Base-by-base conservation (phyloP, 2,797 vertebrate species). In the Neosilurus mollespiculum region DNA sequence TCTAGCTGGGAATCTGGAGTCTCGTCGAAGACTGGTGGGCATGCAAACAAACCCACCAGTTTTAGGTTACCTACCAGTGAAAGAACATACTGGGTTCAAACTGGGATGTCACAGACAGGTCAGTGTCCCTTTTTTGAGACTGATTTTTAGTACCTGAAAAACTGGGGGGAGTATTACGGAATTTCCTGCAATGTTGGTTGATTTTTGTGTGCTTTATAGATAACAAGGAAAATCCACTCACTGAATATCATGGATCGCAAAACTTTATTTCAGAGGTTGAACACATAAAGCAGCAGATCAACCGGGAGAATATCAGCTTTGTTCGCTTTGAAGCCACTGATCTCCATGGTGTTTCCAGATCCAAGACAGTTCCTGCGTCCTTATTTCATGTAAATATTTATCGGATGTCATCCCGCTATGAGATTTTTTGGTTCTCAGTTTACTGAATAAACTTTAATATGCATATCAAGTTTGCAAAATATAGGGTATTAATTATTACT, bases 321-420 rank as follows among this genome's bases (percentile, higher is more conserved):
- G 94, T 99, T 30, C 94, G 96, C 80, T 98, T 99, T 90, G 98
- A 99, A 92, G 96, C 96, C 78, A 92, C 96, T 43, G 97, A 98
- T 86, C 95, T 99, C 80, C 97, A 98, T 9, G 97, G 97, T 2
- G 96, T 98, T 78, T 97, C 96, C 85, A 94, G 97, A 89, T 98
- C 96, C 88, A 99, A 97, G 93, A 98, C 93, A 1, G 93, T 97
- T 67, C 97, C 97, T 34, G 96, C 96, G 88, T 94, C 96, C 26
- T 97, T 97, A 92, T 98, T 99, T 88, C 96, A 96, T 12, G 97
- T 98, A 94, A 95, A 92, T 87, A 37, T 30, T 22, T 77, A 4
- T 43, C 5, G 59, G 18, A 61, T 0, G 65, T 37, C 0, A 20
- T 81, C 22, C 15, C 26, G 22, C 56, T 71, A 15, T 69, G 26